Evolutionary conservation across 1,140 invertebrate species (phyloP).

Genomic region (Megalopta genalis): DNA sequence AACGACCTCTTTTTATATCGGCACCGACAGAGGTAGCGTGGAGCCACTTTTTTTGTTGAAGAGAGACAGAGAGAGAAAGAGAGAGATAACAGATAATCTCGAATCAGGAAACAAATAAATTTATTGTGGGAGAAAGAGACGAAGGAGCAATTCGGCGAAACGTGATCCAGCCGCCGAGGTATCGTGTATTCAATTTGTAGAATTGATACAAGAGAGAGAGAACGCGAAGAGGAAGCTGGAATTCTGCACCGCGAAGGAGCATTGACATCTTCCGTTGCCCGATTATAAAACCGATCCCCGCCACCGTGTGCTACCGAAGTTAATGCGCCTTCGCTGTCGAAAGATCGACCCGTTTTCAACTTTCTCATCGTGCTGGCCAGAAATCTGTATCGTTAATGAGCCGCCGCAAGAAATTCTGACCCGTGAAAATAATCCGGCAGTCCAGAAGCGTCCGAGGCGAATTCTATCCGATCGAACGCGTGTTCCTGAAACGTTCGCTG

Average conservation of each 20-base stretch:
- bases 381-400: slow-evolving; percentile 42
- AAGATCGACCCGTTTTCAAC: slow-evolving; percentile 44
- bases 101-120: background rate
- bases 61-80: no score
- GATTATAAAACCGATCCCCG: slow-evolving; percentile 33
- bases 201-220: background rate
- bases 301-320: background rate
- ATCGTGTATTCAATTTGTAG: background rate
- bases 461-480: background rate
- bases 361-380: slow-evolving; percentile 36
- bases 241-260: slow-evolving; percentile 21
- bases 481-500: no score
- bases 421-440: slow-evolving; percentile 1
- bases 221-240: background rate
- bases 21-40: background rate
- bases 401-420: slow-evolving; percentile 8
- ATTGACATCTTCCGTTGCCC: slow-evolving; percentile 25
- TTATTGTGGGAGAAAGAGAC: background rate
- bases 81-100: background rate
- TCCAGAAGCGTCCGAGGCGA: background rate
- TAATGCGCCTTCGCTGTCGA: slow-evolving; percentile 20
- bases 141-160: background rate
- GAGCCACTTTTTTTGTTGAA: background rate
- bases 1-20: background rate
- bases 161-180: background rate